Evolutionary conservation across 2,797 vertebrate genomes (phyloP), one percentile per base, ranked within the genome.

Genomic region (Amblyraja radiata): DNA sequence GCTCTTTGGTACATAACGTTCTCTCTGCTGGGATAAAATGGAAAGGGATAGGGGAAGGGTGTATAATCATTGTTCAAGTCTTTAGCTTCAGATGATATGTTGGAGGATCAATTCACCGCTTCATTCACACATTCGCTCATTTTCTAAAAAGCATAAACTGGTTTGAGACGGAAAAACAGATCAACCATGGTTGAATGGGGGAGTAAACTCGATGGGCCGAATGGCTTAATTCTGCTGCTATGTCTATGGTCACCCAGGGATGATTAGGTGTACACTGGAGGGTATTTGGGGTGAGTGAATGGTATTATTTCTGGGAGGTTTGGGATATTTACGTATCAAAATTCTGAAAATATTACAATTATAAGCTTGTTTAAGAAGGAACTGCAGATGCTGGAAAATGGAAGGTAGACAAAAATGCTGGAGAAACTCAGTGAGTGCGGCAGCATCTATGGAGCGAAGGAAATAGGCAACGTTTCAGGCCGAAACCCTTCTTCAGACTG

Each of bases 71-170:
- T 0, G 81, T 94, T 93, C 93, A 0, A 94, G 84, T 58, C 0
- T 63, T 36, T 83, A 93, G 90, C 81, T 23, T 28, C 68, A 73
- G 81, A 93, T 93, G 94, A 93, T 93, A 93, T 94, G 93, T 71
- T 91, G 93, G 80, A 93, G 61, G 94, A 94, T 94, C 93, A 94
- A 95, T 95, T 95, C 94, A 95, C 95, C 93, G 95, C 94, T 93
- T 94, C 94, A 94, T 93, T 93, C 84, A 93, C 93, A 93, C 94
- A 94, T 95, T 95, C 93, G 95, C 94, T 78, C 95, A 95, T 95
- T 95, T 95, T 94, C 91, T 94, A 93, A 91, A 93, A 0, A 54
- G 46, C 0, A 78, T 95, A 95, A 95, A 94, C 95, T 14, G 83
- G 94, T 54, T 54, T 54, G 46, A 54, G 4, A 54, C 5, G 46